phyloP scores from a whole-genome alignment of 2,113 vertebrate genomes.

The Eonycteris spelaea region DNA sequence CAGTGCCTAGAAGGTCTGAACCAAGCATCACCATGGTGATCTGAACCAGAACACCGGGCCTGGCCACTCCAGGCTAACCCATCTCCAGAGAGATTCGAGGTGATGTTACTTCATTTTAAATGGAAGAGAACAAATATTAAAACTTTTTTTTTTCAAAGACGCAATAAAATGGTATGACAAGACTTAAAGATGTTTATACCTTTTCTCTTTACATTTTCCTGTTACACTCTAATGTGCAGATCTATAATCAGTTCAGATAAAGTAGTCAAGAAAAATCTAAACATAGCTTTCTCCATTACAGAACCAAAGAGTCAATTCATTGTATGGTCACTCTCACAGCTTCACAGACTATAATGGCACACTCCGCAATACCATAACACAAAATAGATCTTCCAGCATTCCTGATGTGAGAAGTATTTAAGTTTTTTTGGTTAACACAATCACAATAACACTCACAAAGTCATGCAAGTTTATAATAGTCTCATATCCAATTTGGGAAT shows the following conservation, averaged over 20 bases:
- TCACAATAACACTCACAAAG: neutral
- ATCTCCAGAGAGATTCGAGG: no score
- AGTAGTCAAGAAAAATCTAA: neutral
- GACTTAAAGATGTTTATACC: neutral
- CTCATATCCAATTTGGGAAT: neutral
- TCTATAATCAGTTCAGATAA: neutral
- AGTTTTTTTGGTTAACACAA: neutral
- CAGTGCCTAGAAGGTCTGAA: neutral
- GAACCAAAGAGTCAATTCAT: neutral
- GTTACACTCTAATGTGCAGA: neutral
- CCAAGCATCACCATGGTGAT: neutral
- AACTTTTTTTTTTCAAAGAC: neutral
- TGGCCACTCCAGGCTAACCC: no score
- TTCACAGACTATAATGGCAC: neutral
- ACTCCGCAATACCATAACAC: fast-evolving
- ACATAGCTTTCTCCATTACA: neutral
- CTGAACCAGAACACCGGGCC: no score
- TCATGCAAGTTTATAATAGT: neutral
- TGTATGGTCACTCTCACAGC: fast-evolving
- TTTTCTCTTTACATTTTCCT: neutral
- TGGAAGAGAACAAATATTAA: neutral
- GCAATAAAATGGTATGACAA: neutral
- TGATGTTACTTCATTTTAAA: neutral
- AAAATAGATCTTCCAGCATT: neutral
- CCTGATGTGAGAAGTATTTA: neutral